A percentile compares a stretch with the other conserved stretches of the same genome.
Evolutionary conservation across 2,888 invertebrate genomes (phyloP).

Genomic region (Ochropacha duplaris): DNA sequence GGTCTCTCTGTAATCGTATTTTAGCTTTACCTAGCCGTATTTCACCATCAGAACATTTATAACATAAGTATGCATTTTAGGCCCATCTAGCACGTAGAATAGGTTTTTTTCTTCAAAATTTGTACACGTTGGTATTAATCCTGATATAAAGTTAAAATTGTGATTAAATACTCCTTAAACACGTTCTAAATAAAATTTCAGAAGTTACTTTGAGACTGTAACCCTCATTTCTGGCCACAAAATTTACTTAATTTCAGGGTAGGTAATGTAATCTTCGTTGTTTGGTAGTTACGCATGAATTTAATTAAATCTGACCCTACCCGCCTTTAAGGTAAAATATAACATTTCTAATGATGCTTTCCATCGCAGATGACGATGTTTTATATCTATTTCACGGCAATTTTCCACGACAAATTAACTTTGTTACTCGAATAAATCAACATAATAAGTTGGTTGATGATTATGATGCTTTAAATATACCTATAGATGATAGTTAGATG

Average conservation of each 20-base stretch:
- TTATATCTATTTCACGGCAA: background rate
- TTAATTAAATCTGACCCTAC: slow-evolving; percentile 26
- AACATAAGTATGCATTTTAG: no score
- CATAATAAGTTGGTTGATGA: background rate
- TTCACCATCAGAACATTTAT: slow-evolving; percentile 3
- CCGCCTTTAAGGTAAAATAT: slow-evolving; percentile 16
- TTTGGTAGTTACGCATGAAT: slow-evolving; percentile 21
- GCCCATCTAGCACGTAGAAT: no score
- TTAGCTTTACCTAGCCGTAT: no score
- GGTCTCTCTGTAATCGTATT: background rate
- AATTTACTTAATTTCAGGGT: slow-evolving; percentile 7
- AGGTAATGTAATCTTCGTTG: slow-evolving; percentile 9
- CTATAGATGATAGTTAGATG: no score
- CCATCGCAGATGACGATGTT: slow-evolving; percentile 7
- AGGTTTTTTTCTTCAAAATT: no score
- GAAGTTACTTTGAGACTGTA: slow-evolving; percentile 1
- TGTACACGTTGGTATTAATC: background rate
- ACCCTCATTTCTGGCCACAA: slow-evolving; percentile 11
- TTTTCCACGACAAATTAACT: background rate
- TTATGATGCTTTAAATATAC: no score
- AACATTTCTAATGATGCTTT: slow-evolving; percentile 16
- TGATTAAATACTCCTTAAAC: background rate
- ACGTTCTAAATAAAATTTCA: background rate
- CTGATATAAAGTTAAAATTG: background rate
- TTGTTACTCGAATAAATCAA: background rate